Evolutionary conservation across 2,797 vertebrate species (phyloP).

Genomic region (Helostoma temminkii): DNA sequence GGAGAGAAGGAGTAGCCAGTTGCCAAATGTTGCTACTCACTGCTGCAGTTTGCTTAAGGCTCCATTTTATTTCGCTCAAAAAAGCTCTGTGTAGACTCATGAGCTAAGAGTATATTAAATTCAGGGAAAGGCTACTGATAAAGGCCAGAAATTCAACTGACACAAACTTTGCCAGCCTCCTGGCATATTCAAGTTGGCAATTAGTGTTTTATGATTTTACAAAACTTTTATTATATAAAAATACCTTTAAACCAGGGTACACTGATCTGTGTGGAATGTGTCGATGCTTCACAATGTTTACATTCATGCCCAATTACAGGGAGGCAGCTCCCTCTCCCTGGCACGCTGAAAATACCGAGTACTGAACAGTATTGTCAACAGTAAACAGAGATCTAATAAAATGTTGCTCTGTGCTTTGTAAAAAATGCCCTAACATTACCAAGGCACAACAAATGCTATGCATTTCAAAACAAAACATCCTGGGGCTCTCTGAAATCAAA

Average conservation of each 20-base stretch:
- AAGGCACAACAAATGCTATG: no score
- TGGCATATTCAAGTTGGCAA: slow-evolving; percentile 9
- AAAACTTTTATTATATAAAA: slow-evolving; percentile 2
- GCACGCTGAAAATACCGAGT: no score
- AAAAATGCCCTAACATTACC: no score
- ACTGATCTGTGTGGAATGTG: no score
- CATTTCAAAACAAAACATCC: no score
- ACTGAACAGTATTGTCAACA: no score
- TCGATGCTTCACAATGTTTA: no score
- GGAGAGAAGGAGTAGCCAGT: slow-evolving; percentile 37
- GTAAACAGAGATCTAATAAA: no score
- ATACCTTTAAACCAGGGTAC: slow-evolving; percentile 10
- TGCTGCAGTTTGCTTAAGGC: slow-evolving; percentile 52
- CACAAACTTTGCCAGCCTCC: neutral
- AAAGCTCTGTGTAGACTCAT: slow-evolving; percentile 20
- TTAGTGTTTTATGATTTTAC: slow-evolving; percentile 9
- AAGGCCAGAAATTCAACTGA: slow-evolving; percentile 28
- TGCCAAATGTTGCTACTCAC: slow-evolving; percentile 49
- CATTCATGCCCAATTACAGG: no score
- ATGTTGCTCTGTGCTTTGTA: no score
- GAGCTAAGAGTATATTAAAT: slow-evolving; percentile 13
- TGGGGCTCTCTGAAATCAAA: no score
- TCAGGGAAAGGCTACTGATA: slow-evolving; percentile 5
- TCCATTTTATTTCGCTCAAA: slow-evolving; percentile 43
- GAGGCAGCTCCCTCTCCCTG: no score